Base-by-base conservation (phyloP, 2,888 invertebrate species). In the Caradrina kadenii region DNA sequence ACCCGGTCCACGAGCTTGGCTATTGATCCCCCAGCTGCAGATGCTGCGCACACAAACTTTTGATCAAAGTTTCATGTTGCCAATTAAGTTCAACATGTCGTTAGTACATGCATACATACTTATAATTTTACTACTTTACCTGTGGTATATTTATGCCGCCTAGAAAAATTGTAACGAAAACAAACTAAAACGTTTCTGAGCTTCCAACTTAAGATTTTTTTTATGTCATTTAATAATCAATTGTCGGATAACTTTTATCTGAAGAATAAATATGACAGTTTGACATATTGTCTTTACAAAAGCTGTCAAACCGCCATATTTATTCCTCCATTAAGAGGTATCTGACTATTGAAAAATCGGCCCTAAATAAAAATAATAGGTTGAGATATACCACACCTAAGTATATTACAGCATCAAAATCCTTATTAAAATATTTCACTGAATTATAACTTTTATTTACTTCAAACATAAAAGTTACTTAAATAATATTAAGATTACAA, bases 1-100 rank as follows among this genome's bases (percentile, higher is more conserved):
- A 86, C 89, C 92, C 83, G 89, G 89, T 82, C 87, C 84, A 54
- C 77, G 73, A 69, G 76, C 77, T 77, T 83, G 89, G 89, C 76
- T 93, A 92, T 92, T 89, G 93, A 92, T 92, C 92, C 81, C 85
- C 79, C 75, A 71, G 86, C 79, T 85, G 83, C 85, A 82, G 82
- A 81, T 86, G 86, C 85, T 84, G 88, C 82, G 82, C 82, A 74
- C 35, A 63, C 73, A 13, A 0, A 39, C 39, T 79, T 52, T 39
- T 48, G 26, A 70, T 67, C 64, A 19, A 59, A 85, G 70, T 70
- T 75, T 50, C 2, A 26, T 26, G 26, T 26, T 26, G 26, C 26
- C 26, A 59, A 64, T 73, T 55, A 63, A 73, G n/a, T 76, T 73
- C 50, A 58, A 59, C 63, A 26, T 63, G 48, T 62, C 69, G 56